A percentile compares a stretch with the other conserved stretches of the same genome.
These are phyloP conservation scores for Cavia porcellus DNA, from an alignment of 2,113 vertebrate genomes.

Conservation along the genomic window DNA sequence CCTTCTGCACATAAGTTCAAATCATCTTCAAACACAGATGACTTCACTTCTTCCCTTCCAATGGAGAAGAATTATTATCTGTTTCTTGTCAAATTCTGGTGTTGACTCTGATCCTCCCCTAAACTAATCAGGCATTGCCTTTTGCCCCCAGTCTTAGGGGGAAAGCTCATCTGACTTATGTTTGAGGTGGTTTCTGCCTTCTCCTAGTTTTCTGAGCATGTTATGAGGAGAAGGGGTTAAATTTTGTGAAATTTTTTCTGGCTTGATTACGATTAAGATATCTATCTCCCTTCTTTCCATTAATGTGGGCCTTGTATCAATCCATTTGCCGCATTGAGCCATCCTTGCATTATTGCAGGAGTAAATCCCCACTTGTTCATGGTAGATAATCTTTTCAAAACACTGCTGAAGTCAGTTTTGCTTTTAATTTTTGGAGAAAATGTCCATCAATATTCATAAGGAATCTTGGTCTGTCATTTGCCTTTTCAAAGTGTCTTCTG, in stretches of 20 bases:
- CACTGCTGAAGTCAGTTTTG: not conserved
- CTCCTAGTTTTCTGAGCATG: not conserved
- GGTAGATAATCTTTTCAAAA: not conserved
- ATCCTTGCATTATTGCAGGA: not conserved
- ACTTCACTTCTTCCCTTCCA: not conserved
- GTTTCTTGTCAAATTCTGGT: not conserved
- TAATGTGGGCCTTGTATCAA: too few species aligned
- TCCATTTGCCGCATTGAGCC: not conserved
- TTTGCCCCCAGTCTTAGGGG: not conserved
- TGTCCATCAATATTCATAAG: not conserved
- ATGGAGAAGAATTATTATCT: not conserved
- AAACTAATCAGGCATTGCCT: not conserved
- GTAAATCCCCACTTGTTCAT: not conserved
- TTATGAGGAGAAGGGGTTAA: not conserved
- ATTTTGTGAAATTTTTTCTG: not conserved
- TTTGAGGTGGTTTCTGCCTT: not conserved
- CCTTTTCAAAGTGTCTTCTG: not conserved
- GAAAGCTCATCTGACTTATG: not conserved
- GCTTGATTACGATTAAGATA: not conserved
- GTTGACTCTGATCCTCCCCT: not conserved
- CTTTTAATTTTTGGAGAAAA: not conserved
- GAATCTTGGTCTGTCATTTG: not conserved
- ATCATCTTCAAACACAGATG: not conserved
- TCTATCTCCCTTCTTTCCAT: not conserved
- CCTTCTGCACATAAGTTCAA: not conserved